Percentiles rank a stretch among this genome's conserved stretches.
Conservation (phyloP, 2,797 vertebrate genomes). For the Galago senegalensis region DNA sequence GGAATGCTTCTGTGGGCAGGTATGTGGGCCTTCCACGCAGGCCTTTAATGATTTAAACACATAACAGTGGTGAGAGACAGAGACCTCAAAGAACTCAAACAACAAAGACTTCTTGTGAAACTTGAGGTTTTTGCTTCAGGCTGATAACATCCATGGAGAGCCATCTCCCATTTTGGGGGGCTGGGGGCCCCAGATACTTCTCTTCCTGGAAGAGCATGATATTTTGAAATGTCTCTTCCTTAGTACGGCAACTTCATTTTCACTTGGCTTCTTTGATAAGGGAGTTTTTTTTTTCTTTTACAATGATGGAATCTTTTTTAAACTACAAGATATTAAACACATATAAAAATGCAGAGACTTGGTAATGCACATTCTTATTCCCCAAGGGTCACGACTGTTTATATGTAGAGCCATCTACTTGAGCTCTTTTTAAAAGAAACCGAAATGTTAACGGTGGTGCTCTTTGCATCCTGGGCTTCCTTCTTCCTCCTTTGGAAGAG, state of each 20-base stretch:
- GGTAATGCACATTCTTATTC: not conserved
- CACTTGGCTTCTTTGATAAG: not conserved
- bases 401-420: not conserved
- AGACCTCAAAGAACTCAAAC: not conserved
- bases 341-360: not conserved
- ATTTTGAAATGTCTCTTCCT: conserved; percentile 43
- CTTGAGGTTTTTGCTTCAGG: not conserved
- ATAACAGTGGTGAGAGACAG: not conserved
- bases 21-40: not conserved
- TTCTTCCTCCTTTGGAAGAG: not conserved
- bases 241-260: not conserved
- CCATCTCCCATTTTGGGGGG: not conserved
- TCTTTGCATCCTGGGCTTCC: not conserved
- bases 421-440: not conserved
- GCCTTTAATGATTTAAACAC: not conserved
- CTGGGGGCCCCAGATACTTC: too few species aligned
- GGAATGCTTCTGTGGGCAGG: not conserved
- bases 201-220: conserved; percentile 10
- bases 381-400: not conserved
- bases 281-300: not conserved
- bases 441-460: not conserved
- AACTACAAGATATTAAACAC: not conserved
- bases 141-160: not conserved
- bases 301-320: not conserved
- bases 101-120: not conserved